Conservation (phyloP, 2,797 vertebrate genomes). For the Leptoclinus maculatus region DNA sequence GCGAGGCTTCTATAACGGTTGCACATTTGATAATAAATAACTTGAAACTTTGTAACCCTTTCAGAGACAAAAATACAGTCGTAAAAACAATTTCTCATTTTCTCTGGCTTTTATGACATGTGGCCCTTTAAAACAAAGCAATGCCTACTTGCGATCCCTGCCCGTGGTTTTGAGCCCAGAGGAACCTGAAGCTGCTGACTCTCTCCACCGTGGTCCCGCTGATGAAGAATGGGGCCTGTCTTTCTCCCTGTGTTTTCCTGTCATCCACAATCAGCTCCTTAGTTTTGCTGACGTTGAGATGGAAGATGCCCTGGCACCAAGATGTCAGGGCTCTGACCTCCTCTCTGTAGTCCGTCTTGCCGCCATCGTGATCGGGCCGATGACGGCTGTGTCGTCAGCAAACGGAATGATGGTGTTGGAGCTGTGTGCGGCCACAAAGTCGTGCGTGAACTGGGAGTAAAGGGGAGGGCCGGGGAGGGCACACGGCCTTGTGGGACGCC, state of each 20-base stretch:
- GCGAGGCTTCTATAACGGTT: no score
- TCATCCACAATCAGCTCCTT: neutral
- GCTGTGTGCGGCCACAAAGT: no score
- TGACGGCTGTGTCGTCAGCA: no score
- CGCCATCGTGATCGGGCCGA: neutral
- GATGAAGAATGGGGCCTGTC: neutral
- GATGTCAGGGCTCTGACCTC: neutral
- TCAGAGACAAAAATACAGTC: no score
- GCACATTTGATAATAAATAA: no score
- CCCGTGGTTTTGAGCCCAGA: neutral
- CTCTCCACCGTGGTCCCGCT: neutral
- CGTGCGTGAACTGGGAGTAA: no score
- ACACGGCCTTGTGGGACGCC: no score
- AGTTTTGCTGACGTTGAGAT: neutral
- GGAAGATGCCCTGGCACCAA: neutral
- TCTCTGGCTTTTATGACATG: neutral
- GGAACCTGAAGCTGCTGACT: neutral
- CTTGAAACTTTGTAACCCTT: no score
- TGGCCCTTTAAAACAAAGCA: neutral
- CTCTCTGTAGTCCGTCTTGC: neutral
- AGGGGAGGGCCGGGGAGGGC: no score
- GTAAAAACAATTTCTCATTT: no score
- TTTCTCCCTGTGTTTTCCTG: neutral
- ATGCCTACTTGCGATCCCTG: neutral
- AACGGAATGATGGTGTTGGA: no score